Base-by-base conservation (phyloP, 2,888 invertebrate species). In the Volucella zonaria region DNA sequence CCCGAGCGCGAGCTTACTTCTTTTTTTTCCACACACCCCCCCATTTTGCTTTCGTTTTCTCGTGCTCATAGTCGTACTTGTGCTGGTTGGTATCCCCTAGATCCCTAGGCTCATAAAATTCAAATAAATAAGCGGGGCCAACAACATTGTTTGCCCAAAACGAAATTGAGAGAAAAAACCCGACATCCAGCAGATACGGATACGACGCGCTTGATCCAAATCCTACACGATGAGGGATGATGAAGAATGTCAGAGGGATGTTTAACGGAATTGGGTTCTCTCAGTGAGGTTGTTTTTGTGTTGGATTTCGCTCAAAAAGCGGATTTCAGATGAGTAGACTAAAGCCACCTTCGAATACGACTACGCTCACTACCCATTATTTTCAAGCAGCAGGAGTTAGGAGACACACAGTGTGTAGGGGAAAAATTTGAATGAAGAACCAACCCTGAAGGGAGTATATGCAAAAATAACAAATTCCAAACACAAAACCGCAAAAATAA, bases 401-500 rank as follows among this genome's bases (percentile, higher is more conserved):
- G 40, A 58, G 42, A 38, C 18, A 73, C 18, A 51, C 8, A 14
- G 2, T 38, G 15, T 9, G 11, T 14, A 23, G 10, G 42, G 11
- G 49, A 64, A 59, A 61, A 18, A 10, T 14, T 80, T 47, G 56
- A 73, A 62, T 67, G 51, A 74, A 61, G 67, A 64, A 74, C 74
- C 78, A 64, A 62, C 67, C 78, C 68, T 68, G 74, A 62, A 74
- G 82, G 67, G 51, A 68, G 68, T 42, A 47, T 76, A 80, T 83
- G 83, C 70, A 79, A 83, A 83, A 83, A 83, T 80, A 80, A 85
- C 85, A 81, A 81, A 83, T 83, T 85, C 81, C 76, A 52, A 85
- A 81, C 85, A 81, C 71, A 81, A 68, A 77, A 85, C 85, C 85
- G 73, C 80, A 85, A 77, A 81, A 85, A 85, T 85, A 85, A 85